These are phyloP conservation scores for Limosa lapponica DNA, from an alignment of 2,797 vertebrate genomes.

Conservation along the genomic window DNA sequence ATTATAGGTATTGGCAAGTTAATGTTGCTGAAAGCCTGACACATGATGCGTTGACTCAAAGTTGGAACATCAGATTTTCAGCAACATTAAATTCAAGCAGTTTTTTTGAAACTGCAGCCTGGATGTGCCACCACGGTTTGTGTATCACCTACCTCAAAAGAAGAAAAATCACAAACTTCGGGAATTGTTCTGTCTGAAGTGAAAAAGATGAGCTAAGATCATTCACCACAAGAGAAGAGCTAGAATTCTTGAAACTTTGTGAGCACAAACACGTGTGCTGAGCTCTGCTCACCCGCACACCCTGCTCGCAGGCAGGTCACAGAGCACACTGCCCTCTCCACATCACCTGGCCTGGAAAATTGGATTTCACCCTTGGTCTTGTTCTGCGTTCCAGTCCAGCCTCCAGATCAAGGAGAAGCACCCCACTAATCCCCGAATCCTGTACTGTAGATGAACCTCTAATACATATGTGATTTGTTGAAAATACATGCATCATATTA, in stretches of 20 bases:
- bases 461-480: neutral
- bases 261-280: fast-evolving
- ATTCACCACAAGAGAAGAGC: neutral
- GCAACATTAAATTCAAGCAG: conserved; percentile 2
- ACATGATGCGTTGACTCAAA: conserved; percentile 1
- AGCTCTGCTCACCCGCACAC: neutral
- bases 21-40: conserved; percentile 58
- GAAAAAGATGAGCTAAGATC: neutral
- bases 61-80: conserved; percentile 37
- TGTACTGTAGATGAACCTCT: neutral
- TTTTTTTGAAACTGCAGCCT: neutral
- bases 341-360: neutral
- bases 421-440: neutral
- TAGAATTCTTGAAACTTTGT: neutral
- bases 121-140: neutral
- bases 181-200: neutral
- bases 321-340: neutral
- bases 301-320: neutral
- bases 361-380: neutral
- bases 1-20: conserved; percentile 59
- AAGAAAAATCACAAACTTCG: neutral
- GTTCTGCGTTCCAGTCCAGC: neutral
- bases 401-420: neutral
- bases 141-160: neutral
- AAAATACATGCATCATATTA: neutral